Percentiles rank a stretch among this genome's conserved stretches.
Conservation (phyloP, 1,140 invertebrate species). For the Tetragonula clypearis region DNA sequence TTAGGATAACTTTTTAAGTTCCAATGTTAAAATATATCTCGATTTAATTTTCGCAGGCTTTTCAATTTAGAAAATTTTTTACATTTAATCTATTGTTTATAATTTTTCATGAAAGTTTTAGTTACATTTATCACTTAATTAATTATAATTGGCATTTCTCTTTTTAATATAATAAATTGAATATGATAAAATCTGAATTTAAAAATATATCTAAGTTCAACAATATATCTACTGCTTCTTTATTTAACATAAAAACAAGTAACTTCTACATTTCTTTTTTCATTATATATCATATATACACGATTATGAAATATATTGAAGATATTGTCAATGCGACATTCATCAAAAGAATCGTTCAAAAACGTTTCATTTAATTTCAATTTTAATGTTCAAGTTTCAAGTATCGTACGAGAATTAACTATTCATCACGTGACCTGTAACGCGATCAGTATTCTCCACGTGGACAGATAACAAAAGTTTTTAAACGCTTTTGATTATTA, state of each 20-base stretch:
- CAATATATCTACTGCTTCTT: neutral
- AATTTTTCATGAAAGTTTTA: neutral
- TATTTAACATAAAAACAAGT: neutral
- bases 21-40: too few relatives aligned
- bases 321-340: conserved; percentile 6
- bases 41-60: too few relatives aligned
- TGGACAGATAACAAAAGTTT: conserved; percentile 43
- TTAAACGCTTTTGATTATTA: conserved; percentile 25
- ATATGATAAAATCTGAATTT: neutral
- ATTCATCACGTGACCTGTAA: conserved; percentile 40
- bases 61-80: neutral
- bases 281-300: neutral
- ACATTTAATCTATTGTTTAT: neutral
- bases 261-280: neutral
- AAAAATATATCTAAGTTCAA: neutral
- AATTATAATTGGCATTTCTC: neutral
- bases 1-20: neutral
- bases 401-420: conserved; percentile 32
- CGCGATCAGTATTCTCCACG: conserved; percentile 29
- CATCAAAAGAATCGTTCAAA: too few relatives aligned
- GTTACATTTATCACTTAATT: neutral
- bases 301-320: neutral
- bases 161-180: neutral
- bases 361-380: neutral
- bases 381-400: conserved; percentile 2